These are phyloP conservation scores for Crocuta crocuta DNA, from an alignment of 2,113 vertebrate species.

Conservation along the genomic window DNA sequence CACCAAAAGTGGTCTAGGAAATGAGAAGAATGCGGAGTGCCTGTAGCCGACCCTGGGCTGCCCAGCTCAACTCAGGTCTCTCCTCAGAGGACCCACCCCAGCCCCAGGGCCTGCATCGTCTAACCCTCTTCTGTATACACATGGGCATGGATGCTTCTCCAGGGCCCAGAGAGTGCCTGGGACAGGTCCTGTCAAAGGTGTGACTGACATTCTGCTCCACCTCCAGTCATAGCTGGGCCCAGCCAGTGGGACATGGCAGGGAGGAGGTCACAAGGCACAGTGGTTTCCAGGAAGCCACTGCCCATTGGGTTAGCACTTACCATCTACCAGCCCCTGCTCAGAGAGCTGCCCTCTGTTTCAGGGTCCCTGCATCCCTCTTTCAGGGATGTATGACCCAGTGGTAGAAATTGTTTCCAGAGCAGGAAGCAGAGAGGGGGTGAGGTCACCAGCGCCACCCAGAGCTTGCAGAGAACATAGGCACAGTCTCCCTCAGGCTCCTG, in stretches of 20 bases:
- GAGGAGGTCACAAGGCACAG: background rate
- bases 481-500: background rate
- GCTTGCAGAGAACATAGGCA: background rate
- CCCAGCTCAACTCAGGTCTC: background rate
- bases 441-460: background rate
- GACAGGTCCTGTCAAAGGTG: background rate
- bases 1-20: background rate
- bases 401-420: background rate
- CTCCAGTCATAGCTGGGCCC: background rate
- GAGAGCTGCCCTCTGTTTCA: background rate
- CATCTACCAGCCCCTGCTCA: background rate
- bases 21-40: too few relatives aligned
- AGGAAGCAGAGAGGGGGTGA: background rate
- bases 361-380: background rate
- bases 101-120: too few relatives aligned
- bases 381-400: background rate
- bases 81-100: background rate
- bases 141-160: too few relatives aligned
- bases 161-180: background rate
- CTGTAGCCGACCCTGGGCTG: background rate
- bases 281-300: background rate
- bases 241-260: background rate
- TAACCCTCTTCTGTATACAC: too few relatives aligned
- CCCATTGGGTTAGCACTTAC: background rate
- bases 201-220: background rate